Conservation (phyloP, 2,113 vertebrate genomes). For the Acinonyx jubatus region DNA sequence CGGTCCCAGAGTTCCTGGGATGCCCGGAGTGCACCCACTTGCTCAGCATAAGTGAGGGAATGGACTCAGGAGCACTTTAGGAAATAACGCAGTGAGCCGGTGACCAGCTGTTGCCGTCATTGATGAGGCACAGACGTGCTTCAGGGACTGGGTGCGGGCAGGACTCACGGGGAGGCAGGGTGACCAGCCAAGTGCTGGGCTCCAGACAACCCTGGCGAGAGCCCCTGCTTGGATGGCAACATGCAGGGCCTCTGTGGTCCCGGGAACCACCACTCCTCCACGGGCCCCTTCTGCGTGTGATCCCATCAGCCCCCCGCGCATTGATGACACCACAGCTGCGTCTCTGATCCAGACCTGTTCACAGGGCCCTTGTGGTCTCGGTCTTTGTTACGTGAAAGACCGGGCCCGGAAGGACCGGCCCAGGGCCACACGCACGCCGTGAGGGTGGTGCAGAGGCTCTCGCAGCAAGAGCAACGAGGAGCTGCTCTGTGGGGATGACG, state of each 20-base stretch:
- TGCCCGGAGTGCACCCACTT: not conserved
- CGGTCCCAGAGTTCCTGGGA: not conserved
- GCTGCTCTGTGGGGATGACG: accelerated
- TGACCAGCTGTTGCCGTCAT: accelerated
- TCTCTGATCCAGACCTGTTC: not conserved
- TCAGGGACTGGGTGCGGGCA: not conserved
- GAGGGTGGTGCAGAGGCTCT: not conserved
- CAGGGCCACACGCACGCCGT: too few species aligned
- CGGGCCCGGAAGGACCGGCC: too few species aligned
- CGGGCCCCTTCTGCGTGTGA: not conserved
- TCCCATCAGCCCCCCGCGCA: not conserved
- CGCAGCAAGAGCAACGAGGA: not conserved
- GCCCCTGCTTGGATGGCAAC: not conserved
- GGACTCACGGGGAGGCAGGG: not conserved
- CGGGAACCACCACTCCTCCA: not conserved
- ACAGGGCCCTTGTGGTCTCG: not conserved
- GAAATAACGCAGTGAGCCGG: not conserved
- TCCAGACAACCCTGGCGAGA: accelerated
- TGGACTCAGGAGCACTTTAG: not conserved
- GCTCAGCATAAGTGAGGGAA: too few species aligned
- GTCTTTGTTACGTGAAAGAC: too few species aligned
- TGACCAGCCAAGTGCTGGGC: not conserved
- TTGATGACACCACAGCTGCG: not conserved
- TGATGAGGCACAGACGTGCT: not conserved
- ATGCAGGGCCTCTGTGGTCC: accelerated